Conservation (phyloP, 2,888 invertebrate species). For the Abrostola tripartita region DNA sequence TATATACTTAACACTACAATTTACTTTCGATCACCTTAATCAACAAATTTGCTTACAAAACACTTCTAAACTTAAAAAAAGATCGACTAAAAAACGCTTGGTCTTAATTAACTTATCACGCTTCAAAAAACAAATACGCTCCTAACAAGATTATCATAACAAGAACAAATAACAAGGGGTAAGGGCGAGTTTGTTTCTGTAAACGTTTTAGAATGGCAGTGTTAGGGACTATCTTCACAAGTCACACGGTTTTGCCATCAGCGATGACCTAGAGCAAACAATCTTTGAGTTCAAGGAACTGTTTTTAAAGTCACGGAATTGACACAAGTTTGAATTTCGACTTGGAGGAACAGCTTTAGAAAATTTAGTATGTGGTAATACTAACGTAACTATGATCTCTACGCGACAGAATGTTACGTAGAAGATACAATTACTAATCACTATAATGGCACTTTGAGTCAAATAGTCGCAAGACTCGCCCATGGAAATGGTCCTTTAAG, state of each 20-base stretch:
- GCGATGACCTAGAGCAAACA: too few species aligned
- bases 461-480: conserved; percentile 4
- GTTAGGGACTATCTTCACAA: conserved; percentile 15
- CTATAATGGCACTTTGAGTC: neutral
- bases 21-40: too few species aligned
- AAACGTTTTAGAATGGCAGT: conserved; percentile 46
- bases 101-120: conserved; percentile 24
- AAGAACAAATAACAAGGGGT: conserved; percentile 43
- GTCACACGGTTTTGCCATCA: neutral
- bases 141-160: conserved; percentile 50
- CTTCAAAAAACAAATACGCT: conserved; percentile 30
- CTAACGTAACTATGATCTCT: too few species aligned
- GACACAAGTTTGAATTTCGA: neutral
- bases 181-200: conserved; percentile 40
- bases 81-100: conserved; percentile 1
- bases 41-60: conserved; percentile 8
- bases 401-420: too few species aligned
- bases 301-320: neutral
- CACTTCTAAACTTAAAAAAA: conserved; percentile 22
- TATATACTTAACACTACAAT: too few species aligned
- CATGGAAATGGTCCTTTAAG: conserved; percentile 30
- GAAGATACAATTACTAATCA: too few species aligned
- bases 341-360: too few species aligned
- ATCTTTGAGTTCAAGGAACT: neutral
- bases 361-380: too few species aligned